Conservation (phyloP, 2,113 vertebrate species). For the Regulus satrapa region DNA sequence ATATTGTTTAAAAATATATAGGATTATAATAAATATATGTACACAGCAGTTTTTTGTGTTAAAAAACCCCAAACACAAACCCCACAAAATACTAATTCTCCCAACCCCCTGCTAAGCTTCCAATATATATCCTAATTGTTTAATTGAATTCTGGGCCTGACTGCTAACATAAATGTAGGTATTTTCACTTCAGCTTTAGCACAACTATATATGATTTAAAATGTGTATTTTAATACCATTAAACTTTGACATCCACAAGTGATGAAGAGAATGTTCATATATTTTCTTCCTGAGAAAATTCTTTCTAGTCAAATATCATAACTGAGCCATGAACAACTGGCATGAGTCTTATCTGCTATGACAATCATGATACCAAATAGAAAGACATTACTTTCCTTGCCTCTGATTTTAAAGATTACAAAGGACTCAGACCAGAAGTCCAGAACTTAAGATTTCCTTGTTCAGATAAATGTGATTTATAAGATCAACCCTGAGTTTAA, state of each 20-base stretch:
- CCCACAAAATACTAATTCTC: not conserved
- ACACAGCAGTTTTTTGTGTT: not conserved
- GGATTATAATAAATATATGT: not conserved
- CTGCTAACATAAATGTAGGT: not conserved
- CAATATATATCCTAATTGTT: not conserved
- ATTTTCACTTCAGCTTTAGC: not conserved
- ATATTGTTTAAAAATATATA: not conserved
- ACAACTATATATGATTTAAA: not conserved
- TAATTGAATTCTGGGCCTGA: not conserved
- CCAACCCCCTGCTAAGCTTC: not conserved
- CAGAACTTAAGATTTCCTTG: not conserved
- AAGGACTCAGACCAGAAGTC: not conserved
- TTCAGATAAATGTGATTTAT: not conserved
- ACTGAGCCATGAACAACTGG: not conserved
- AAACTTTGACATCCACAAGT: not conserved
- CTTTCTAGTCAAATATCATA: not conserved
- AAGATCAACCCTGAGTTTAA: not conserved
- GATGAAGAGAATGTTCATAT: not conserved
- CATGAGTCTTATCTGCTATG: not conserved
- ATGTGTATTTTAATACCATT: not conserved
- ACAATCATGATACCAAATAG: not conserved
- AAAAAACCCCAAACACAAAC: not conserved
- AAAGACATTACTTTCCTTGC: not conserved
- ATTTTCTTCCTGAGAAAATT: not conserved
- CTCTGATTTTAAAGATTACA: not conserved